Evolutionary conservation across 1,140 invertebrate genomes (phyloP).

Genomic region (Euwallacea similis): DNA sequence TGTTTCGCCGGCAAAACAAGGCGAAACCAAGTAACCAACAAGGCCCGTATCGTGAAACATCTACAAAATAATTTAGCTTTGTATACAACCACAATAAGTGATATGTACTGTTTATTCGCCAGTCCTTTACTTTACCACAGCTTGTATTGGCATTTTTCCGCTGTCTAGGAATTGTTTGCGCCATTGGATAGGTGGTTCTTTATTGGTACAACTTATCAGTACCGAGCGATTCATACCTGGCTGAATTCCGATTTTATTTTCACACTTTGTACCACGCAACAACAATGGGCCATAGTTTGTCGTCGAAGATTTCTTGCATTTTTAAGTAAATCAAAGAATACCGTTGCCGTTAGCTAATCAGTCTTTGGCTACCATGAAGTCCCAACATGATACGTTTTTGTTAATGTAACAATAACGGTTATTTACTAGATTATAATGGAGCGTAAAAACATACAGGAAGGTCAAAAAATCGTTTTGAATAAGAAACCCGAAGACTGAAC

Average conservation of each 20-base stretch:
- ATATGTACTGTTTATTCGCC: slow-evolving; percentile 35
- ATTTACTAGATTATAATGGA: slow-evolving; percentile 12
- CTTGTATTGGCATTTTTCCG: slow-evolving; percentile 34
- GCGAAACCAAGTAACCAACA: slow-evolving; percentile 37
- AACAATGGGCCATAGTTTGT: slow-evolving; percentile 21
- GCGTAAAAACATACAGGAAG: slow-evolving; percentile 13
- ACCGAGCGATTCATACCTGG: slow-evolving; percentile 33
- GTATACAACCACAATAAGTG: slow-evolving; percentile 38
- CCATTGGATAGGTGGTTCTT: slow-evolving; percentile 36
- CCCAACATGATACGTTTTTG: no score
- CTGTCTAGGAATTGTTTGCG: slow-evolving; percentile 37
- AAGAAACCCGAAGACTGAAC: neutral
- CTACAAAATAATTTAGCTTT: slow-evolving; percentile 40
- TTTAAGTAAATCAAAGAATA: no score
- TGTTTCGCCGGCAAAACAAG: slow-evolving; percentile 36
- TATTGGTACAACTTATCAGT: slow-evolving; percentile 40
- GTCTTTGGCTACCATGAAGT: no score
- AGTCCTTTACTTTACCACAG: slow-evolving; percentile 33
- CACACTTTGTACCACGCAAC: slow-evolving; percentile 24
- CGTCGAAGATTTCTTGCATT: neutral
- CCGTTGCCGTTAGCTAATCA: no score
- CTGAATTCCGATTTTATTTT: slow-evolving; percentile 36
- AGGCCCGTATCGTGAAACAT: slow-evolving; percentile 35
- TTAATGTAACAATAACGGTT: no score
- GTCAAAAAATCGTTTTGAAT: slow-evolving; percentile 6